Evolutionary conservation across 2,888 invertebrate species (phyloP).

Genomic region (Thecocarcelia acutangulata): DNA sequence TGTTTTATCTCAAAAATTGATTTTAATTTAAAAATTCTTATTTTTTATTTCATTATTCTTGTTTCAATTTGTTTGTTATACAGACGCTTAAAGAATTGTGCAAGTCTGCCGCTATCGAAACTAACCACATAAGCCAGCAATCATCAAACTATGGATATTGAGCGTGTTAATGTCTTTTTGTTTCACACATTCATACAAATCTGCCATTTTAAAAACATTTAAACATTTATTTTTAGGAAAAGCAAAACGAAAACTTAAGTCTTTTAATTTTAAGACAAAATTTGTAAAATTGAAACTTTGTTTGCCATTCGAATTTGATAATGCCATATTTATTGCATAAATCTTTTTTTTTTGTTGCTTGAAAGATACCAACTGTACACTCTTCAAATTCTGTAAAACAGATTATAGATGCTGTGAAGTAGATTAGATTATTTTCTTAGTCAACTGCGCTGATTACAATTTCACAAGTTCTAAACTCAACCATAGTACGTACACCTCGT

Average conservation of each 20-base stretch:
- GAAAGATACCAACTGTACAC: constrained; percentile 16
- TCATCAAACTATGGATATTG: constrained; percentile 73
- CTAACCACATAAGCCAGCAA: constrained; percentile 71
- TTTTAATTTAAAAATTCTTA: constrained; percentile 72
- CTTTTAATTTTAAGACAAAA: constrained; percentile 21
- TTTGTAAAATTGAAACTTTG: constrained; percentile 16
- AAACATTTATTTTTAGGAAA: not conserved
- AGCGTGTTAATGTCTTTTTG: constrained; percentile 57
- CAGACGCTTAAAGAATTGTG: constrained; percentile 82
- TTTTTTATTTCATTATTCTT: constrained; percentile 73
- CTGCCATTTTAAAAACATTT: constrained; percentile 48
- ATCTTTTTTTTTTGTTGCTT: constrained; percentile 9
- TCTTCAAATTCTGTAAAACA: constrained; percentile 2
- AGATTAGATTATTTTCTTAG: not conserved
- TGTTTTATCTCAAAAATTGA: constrained; percentile 70
- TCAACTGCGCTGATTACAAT: too few species aligned
- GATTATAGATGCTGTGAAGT: constrained; percentile 52
- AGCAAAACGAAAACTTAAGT: not conserved
- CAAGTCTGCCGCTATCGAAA: constrained; percentile 74
- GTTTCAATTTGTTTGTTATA: constrained; percentile 75
- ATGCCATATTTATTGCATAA: constrained; percentile 43
- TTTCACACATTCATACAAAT: constrained; percentile 39
- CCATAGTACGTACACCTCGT: too few species aligned
- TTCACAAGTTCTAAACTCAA: too few species aligned
- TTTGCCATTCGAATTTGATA: constrained; percentile 51